These are phyloP conservation scores for Orthosia cruda DNA, from an alignment of 2,888 invertebrate genomes.

Conservation along the genomic window DNA sequence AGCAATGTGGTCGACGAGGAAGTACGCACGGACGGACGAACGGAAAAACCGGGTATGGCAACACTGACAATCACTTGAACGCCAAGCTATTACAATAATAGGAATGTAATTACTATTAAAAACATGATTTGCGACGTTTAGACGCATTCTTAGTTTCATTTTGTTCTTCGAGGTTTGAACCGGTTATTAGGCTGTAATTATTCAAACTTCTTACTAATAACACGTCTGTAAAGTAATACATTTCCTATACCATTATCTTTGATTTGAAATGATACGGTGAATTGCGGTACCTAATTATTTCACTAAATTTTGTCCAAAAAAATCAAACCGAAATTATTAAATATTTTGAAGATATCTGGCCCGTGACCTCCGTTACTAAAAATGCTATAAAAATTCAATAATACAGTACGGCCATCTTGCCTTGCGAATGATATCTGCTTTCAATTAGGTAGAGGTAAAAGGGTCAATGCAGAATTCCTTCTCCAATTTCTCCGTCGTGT, in stretches of 20 bases:
- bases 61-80: constrained; percentile 46
- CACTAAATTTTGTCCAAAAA: background rate
- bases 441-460: no score
- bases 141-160: constrained; percentile 30
- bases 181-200: constrained; percentile 40
- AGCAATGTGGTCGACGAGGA: constrained; percentile 74
- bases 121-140: constrained; percentile 50
- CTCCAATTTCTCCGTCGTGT: constrained; percentile 14
- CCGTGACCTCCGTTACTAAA: background rate
- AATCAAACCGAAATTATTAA: background rate
- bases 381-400: background rate
- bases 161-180: constrained; percentile 18
- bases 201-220: constrained; percentile 42
- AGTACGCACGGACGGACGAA: constrained; percentile 64
- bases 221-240: background rate
- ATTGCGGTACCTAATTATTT: background rate
- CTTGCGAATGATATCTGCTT: no score
- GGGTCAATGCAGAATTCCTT: constrained; percentile 23
- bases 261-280: constrained; percentile 8
- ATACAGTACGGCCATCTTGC: background rate
- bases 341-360: background rate
- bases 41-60: constrained; percentile 63
- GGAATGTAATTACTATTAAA: constrained; percentile 56
- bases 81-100: constrained; percentile 62
- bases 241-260: constrained; percentile 21